These are phyloP conservation scores for Crematogaster levior DNA, from an alignment of 2,888 invertebrate genomes.

Conservation along the genomic window DNA sequence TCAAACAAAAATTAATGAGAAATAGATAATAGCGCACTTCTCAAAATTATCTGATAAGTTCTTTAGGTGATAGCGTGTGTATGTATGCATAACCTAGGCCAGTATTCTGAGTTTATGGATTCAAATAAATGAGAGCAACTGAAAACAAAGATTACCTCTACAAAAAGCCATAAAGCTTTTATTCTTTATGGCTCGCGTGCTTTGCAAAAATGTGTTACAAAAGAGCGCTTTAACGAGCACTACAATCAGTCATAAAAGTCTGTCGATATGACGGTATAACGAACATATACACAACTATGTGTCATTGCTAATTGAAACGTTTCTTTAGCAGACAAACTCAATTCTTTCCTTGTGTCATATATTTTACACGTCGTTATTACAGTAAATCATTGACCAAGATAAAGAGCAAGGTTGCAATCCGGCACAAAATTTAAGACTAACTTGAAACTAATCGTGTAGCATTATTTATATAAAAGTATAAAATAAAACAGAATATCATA, in stretches of 20 bases:
- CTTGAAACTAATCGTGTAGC: not conserved
- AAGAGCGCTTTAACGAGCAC: conserved; percentile 18
- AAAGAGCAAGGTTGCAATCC: not conserved
- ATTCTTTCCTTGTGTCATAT: not conserved
- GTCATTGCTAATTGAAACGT: conserved; percentile 31
- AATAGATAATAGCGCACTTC: not conserved
- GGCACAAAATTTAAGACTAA: not conserved
- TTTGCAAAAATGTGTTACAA: not conserved
- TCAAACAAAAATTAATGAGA: not conserved
- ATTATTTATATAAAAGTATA: not conserved
- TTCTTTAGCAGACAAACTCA: not conserved
- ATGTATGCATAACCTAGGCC: not conserved
- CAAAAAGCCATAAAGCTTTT: conserved; percentile 29
- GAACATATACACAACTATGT: not conserved
- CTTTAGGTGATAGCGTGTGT: not conserved
- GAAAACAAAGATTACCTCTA: not conserved
- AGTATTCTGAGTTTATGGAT: not conserved
- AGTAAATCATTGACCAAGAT: not conserved
- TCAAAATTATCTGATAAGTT: not conserved
- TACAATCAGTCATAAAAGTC: conserved; percentile 25
- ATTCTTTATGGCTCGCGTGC: not conserved
- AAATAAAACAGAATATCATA: not conserved
- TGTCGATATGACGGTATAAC: not conserved
- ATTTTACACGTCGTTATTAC: not conserved
- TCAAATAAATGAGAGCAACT: conserved; percentile 10